Conservation (phyloP, 2,888 invertebrate species). For the Ramazzottius varieornatus region DNA sequence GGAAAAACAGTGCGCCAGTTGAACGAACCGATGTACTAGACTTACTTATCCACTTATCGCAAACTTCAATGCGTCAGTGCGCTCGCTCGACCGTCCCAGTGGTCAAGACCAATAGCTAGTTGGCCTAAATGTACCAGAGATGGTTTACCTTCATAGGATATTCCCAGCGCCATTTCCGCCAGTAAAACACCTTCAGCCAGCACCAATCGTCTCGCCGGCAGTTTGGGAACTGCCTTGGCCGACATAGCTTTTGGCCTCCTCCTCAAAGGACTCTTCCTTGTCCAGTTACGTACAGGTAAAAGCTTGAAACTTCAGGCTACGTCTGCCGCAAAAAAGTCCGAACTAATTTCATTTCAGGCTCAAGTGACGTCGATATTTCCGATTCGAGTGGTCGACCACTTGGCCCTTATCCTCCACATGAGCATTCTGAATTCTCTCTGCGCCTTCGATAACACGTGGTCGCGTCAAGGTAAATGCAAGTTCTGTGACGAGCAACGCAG, state of each 20-base stretch:
- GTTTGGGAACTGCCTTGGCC: neutral
- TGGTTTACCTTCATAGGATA: neutral
- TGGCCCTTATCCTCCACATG: neutral
- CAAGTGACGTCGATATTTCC: neutral
- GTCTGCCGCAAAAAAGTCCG: too few relatives aligned
- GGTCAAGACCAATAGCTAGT: too few relatives aligned
- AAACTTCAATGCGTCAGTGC: too few relatives aligned
- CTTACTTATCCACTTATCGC: too few relatives aligned
- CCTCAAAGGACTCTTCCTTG: neutral
- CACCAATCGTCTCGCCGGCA: neutral
- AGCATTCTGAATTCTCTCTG: neutral
- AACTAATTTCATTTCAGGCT: neutral
- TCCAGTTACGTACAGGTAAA: neutral
- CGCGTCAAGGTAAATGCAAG: neutral
- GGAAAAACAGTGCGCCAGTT: too few relatives aligned
- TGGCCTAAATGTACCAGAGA: too few relatives aligned
- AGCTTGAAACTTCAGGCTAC: too few relatives aligned
- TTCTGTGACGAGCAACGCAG: neutral
- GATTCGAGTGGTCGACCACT: neutral
- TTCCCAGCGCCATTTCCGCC: neutral
- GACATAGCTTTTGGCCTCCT: neutral
- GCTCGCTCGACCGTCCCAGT: too few relatives aligned
- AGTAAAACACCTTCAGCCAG: neutral
- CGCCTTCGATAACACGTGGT: neutral
- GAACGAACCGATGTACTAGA: too few relatives aligned